These are phyloP conservation scores for Amblyteles armatorius DNA, from an alignment of 2,888 invertebrate species.

Conservation along the genomic window DNA sequence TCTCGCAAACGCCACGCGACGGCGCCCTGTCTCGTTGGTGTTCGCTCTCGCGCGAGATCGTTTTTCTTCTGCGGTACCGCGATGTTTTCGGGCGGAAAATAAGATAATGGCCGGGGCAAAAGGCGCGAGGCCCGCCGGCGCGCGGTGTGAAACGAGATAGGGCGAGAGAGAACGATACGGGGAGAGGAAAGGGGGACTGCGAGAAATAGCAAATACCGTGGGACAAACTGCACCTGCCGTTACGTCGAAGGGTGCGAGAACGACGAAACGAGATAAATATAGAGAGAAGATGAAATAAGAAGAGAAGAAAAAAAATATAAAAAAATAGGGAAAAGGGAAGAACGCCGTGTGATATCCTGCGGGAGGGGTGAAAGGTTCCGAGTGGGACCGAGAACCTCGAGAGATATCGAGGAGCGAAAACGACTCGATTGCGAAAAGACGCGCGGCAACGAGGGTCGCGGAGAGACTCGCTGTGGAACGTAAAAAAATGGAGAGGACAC, in stretches of 20 bases:
- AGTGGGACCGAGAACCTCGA: constrained; percentile 13
- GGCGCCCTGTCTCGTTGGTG: constrained; percentile 41
- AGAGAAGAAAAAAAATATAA: constrained; percentile 23
- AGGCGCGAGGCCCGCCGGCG: constrained; percentile 75
- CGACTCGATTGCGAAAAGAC: constrained; percentile 25
- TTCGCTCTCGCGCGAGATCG: constrained; percentile 74
- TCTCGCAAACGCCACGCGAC: constrained; percentile 33
- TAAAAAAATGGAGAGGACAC: not conserved
- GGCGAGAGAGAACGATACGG: constrained; percentile 56
- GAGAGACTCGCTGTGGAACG: not conserved
- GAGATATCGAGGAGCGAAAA: constrained; percentile 31
- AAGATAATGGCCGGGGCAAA: constrained; percentile 82
- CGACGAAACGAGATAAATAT: constrained; percentile 64
- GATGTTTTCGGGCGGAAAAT: constrained; percentile 84
- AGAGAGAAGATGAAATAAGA: constrained; percentile 47
- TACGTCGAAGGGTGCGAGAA: constrained; percentile 65
- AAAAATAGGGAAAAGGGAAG: constrained; percentile 22
- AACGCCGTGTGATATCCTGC: constrained; percentile 12
- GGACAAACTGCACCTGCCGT: constrained; percentile 76
- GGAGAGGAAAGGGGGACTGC: constrained; percentile 34
- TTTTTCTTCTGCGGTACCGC: constrained; percentile 81
- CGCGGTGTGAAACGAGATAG: constrained; percentile 62
- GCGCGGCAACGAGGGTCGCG: not conserved
- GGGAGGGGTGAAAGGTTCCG: not conserved
- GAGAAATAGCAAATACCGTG: constrained; percentile 79